Percentiles rank a stretch among this genome's conserved stretches.
Evolutionary conservation across 2,797 vertebrate species (phyloP).

Genomic region (Myiotriccus ornatus): DNA sequence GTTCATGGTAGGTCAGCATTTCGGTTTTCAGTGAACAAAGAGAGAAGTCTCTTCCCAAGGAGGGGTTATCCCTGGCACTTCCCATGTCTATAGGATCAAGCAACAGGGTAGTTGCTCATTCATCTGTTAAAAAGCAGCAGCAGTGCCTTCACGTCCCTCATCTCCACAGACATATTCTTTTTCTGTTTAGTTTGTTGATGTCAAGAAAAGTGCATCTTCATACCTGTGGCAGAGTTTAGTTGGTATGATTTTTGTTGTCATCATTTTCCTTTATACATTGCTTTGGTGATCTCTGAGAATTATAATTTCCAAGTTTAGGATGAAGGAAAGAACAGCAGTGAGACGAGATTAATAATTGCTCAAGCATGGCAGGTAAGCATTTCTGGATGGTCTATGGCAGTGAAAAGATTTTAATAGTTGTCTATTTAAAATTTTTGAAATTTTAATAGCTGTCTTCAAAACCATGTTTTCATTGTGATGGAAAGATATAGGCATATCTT

Average conservation of each 20-base stretch:
- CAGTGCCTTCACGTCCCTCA: background rate
- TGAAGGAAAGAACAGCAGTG: background rate
- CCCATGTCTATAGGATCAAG: too few species aligned
- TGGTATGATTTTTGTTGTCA: background rate
- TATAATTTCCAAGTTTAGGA: background rate
- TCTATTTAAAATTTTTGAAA: background rate
- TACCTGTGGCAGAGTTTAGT: background rate
- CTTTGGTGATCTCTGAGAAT: background rate
- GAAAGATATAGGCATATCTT: background rate
- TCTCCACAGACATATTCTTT: background rate
- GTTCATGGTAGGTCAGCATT: too few species aligned
- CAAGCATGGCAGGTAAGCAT: background rate
- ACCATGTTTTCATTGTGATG: background rate
- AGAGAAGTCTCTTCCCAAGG: accelerated
- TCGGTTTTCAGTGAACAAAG: background rate
- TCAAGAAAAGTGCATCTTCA: accelerated
- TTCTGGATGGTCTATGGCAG: background rate
- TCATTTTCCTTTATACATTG: background rate
- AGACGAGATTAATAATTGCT: background rate
- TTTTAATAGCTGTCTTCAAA: background rate
- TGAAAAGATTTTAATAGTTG: background rate
- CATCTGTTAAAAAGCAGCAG: background rate
- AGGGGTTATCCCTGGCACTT: background rate
- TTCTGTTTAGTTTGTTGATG: background rate
- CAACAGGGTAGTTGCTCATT: background rate